Base-by-base conservation (phyloP, 2,797 vertebrate genomes). In the Paedocypris micromegethes region DNA sequence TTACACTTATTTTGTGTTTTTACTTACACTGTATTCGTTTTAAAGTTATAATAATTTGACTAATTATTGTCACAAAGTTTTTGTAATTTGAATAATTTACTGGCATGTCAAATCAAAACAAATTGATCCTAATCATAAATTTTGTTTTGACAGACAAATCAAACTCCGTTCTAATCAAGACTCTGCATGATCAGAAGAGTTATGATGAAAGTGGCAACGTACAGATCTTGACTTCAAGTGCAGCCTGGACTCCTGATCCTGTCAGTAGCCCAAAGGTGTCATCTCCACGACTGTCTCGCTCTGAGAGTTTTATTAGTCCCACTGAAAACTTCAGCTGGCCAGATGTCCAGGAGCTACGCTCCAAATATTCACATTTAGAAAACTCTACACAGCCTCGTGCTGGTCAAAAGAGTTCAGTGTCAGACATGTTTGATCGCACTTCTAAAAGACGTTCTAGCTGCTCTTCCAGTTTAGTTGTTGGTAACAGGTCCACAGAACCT, bases 251-350 rank as follows among this genome's bases (percentile, higher is more conserved):
- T 39, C 49, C 72, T 58, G 59, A 70, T 51, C 64, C 58, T 23
- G 3, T 23, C 9, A 6, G 50, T 42, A 84, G 62, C 44, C 77
- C 77, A n/a, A 55, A 45, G 2, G 50, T 73, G 5, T 23, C 66
- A 2, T 79, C 81, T 3, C 78, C 83, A 5, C 39, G 57, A 23
- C 72, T 5, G 48, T 51, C 62, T 7, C 66, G 47, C 0, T 66
- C 80, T 9, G 68, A 41, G 64, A 77, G 75, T 66, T 89, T 90
- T 0, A 75, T 83, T 1, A 90, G 86, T 70, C 73, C 83, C 1
- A 4, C 72, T 0, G 91, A 95, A 72, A 85, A 81, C 50, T 96
- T 97, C 60, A 8, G 72, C 62, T 96, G 95, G 95, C 95, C 95
- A 0, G 92, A 97, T 0, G 95, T 97, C 39, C 88, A 80, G 3